Percentiles rank a stretch among this genome's conserved stretches.
These are phyloP conservation scores for Aphidoletes aphidimyza DNA, from an alignment of 2,888 invertebrate species.

Conservation along the genomic window DNA sequence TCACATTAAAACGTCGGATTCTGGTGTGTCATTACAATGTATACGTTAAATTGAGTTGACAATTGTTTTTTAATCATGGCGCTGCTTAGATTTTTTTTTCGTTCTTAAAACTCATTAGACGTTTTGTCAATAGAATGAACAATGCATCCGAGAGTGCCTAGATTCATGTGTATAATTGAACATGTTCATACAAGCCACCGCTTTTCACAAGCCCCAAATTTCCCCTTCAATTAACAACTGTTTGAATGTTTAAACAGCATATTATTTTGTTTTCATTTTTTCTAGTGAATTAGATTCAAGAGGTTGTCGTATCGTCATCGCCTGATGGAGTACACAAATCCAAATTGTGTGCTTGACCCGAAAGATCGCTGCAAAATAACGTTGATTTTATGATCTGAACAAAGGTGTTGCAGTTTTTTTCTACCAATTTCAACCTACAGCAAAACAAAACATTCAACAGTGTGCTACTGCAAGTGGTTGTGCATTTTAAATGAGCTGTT, in stretches of 20 bases:
- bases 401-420: too few relatives aligned
- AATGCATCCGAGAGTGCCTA: too few relatives aligned
- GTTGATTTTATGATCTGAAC: background rate
- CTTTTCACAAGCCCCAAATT: too few relatives aligned
- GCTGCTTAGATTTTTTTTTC: background rate
- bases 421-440: too few relatives aligned
- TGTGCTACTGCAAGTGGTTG: background rate
- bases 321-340: background rate
- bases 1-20: conserved; percentile 9
- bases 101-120: background rate
- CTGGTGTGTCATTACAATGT: conserved; percentile 7
- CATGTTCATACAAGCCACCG: too few relatives aligned
- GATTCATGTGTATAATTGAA: too few relatives aligned
- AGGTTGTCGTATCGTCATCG: background rate
- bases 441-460: background rate
- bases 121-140: background rate
- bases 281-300: background rate
- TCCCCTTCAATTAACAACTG: too few relatives aligned
- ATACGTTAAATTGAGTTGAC: background rate
- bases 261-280: background rate
- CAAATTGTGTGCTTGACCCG: background rate
- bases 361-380: background rate
- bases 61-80: background rate
- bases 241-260: too few relatives aligned
- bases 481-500: too few relatives aligned